Percentiles rank a stretch among this genome's conserved stretches.
Evolutionary conservation across 1,140 invertebrate genomes (phyloP).

Genomic region (Musca domestica): DNA sequence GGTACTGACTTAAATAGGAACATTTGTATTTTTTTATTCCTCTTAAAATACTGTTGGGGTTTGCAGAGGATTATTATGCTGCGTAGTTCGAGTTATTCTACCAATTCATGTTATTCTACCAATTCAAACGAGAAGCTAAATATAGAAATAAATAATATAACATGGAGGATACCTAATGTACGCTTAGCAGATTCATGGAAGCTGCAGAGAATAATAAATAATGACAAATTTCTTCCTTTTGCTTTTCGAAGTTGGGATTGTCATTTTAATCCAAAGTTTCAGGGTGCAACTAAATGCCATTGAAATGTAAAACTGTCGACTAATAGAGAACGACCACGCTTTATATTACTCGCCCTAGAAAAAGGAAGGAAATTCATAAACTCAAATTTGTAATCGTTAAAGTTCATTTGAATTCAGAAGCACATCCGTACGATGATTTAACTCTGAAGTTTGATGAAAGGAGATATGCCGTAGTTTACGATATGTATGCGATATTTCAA

Average conservation of each 20-base stretch:
- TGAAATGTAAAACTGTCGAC: slow-evolving; percentile 4
- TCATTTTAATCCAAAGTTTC: slow-evolving; percentile 6
- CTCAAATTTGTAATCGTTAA: slow-evolving; percentile 32
- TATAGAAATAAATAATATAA: slow-evolving; percentile 33
- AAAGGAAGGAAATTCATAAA: slow-evolving; percentile 20
- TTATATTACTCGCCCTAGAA: background rate
- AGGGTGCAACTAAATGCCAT: too few species aligned
- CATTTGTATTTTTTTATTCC: slow-evolving; percentile 51
- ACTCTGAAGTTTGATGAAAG: slow-evolving; percentile 28
- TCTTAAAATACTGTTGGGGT: slow-evolving; percentile 49
- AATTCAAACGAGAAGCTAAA: slow-evolving; percentile 23
- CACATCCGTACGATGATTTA: slow-evolving; percentile 43
- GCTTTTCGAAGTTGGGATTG: slow-evolving; percentile 23
- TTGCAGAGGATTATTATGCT: slow-evolving; percentile 56
- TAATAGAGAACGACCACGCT: background rate
- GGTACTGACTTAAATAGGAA: slow-evolving; percentile 5
- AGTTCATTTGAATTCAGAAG: slow-evolving; percentile 36
- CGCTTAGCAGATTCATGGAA: slow-evolving; percentile 12
- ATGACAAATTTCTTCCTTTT: background rate
- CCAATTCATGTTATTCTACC: slow-evolving; percentile 25
- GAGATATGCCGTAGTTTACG: slow-evolving; percentile 22
- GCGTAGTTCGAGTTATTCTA: slow-evolving; percentile 42
- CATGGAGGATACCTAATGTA: slow-evolving; percentile 26
- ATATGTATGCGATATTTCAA: slow-evolving; percentile 26
- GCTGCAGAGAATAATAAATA: slow-evolving; percentile 3